Evolutionary conservation across 2,797 vertebrate genomes (phyloP).

Genomic region (Chelon labrosus): DNA sequence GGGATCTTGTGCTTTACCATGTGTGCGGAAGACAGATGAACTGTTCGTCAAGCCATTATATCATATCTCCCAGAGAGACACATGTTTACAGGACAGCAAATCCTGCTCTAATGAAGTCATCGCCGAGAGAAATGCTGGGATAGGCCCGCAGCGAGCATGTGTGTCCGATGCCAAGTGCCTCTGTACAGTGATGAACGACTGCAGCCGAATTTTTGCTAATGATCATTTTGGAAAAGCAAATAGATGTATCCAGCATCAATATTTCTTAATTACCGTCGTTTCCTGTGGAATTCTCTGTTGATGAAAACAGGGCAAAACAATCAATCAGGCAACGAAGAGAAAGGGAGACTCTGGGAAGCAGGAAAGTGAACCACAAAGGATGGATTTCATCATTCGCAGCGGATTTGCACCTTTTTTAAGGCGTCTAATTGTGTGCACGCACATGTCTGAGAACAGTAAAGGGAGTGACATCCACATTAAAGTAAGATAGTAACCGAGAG

Average conservation of each 20-base stretch:
- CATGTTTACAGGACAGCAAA: constrained; percentile 75
- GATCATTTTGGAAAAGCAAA: constrained; percentile 84
- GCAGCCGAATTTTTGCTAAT: constrained; percentile 71
- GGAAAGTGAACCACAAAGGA: constrained; percentile 65
- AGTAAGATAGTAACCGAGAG: constrained; percentile 37
- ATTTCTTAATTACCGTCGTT: constrained; percentile 83
- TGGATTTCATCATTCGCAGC: constrained; percentile 65
- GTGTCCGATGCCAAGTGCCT: constrained; percentile 76
- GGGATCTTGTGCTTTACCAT: constrained; percentile 57
- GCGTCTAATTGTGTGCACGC: constrained; percentile 37
- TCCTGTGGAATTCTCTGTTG: constrained; percentile 84
- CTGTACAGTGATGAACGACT: constrained; percentile 78
- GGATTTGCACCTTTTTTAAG: constrained; percentile 64
- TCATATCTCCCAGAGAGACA: constrained; percentile 75
- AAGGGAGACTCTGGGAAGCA: constrained; percentile 60
- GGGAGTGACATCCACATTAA: constrained; percentile 50
- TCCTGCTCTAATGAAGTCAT: constrained; percentile 79
- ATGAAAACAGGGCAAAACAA: constrained; percentile 76
- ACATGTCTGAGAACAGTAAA: constrained; percentile 44
- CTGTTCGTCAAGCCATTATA: constrained; percentile 60
- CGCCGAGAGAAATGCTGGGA: constrained; percentile 70
- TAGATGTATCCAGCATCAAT: constrained; percentile 82
- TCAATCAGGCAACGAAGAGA: constrained; percentile 65
- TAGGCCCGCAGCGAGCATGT: constrained; percentile 56
- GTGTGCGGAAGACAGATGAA: constrained; percentile 67